These are phyloP conservation scores for Pelusios castaneus DNA, from an alignment of 2,113 vertebrate species.

Conservation along the genomic window DNA sequence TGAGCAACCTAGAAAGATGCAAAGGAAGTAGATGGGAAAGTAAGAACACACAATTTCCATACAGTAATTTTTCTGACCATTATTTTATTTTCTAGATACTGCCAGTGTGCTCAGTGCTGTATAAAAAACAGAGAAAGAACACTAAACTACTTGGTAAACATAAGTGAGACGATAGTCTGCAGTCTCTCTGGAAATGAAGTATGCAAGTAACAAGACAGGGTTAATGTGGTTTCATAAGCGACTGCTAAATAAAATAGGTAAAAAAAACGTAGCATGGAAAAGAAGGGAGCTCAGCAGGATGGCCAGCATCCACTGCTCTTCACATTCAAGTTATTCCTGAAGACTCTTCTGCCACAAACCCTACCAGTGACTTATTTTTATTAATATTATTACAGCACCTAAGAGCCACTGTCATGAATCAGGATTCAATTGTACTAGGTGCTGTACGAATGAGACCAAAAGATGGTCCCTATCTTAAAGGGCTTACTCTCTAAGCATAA, in stretches of 20 bases:
- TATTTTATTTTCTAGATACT: rapidly evolving
- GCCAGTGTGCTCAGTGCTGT: rapidly evolving
- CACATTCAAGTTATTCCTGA: neutral
- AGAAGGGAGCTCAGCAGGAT: neutral
- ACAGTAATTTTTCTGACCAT: rapidly evolving
- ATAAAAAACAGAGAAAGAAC: neutral
- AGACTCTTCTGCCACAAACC: neutral
- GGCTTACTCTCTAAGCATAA: neutral
- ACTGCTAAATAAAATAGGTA: neutral
- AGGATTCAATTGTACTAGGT: neutral
- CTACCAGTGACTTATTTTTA: neutral
- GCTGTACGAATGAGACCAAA: neutral
- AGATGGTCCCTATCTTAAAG: neutral
- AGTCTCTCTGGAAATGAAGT: neutral
- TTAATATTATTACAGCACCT: neutral
- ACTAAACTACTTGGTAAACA: neutral
- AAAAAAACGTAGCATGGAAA: neutral
- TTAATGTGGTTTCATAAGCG: neutral
- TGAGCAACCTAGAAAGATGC: rapidly evolving
- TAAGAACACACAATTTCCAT: rapidly evolving
- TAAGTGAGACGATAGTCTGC: neutral
- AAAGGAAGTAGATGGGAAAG: neutral
- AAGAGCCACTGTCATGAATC: neutral
- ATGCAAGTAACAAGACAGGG: neutral
- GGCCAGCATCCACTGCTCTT: neutral